A percentile compares a stretch with the other conserved stretches of the same genome.
These are phyloP conservation scores for Drosophila affinis DNA, from an alignment of 2,888 invertebrate genomes.

Conservation along the genomic window DNA sequence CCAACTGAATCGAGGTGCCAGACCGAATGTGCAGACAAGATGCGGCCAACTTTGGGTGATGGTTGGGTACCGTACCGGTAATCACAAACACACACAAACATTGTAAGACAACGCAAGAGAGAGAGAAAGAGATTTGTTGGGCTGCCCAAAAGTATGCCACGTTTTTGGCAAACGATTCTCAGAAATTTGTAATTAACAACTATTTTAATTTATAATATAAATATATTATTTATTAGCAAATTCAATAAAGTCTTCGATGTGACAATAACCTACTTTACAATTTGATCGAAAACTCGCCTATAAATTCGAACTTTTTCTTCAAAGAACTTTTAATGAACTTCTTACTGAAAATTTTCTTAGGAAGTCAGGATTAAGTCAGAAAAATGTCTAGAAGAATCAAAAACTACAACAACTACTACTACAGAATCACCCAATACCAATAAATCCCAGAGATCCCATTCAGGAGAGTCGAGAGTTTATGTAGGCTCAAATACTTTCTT, in stretches of 20 bases:
- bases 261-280: constrained; percentile 39
- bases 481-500: too few species aligned
- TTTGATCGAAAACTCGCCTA: constrained; percentile 25
- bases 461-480: too few species aligned
- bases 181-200: background rate
- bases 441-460: background rate
- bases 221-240: background rate
- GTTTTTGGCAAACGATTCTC: background rate
- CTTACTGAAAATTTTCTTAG: background rate
- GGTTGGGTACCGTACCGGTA: constrained; percentile 11
- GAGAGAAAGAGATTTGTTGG: constrained; percentile 8
- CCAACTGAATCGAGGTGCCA: constrained; percentile 53
- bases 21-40: constrained; percentile 37
- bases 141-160: constrained; percentile 57
- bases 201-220: too few species aligned
- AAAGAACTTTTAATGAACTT: constrained; percentile 26
- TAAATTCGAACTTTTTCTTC: background rate
- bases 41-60: constrained; percentile 62
- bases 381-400: background rate
- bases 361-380: constrained; percentile 2
- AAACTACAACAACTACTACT: background rate
- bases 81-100: background rate
- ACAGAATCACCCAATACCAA: background rate
- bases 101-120: constrained; percentile 8
- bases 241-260: constrained; percentile 3